phyloP scores from a whole-genome alignment of 2,113 vertebrate genomes.

The Hippocampus abdominalis region DNA sequence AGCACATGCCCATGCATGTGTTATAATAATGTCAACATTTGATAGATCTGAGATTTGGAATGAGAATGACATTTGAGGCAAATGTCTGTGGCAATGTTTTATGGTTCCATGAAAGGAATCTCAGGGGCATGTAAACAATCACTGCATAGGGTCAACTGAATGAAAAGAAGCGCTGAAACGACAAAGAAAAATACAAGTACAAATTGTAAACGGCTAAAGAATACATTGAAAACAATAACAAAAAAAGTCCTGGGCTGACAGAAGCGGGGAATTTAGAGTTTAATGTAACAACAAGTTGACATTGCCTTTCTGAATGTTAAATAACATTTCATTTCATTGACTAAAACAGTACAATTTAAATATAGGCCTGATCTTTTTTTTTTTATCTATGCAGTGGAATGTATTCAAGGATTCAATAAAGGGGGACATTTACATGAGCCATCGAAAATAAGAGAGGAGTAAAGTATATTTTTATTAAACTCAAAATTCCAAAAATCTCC shows the following conservation, averaged over 20 bases:
- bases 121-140: slow-evolving; percentile 7
- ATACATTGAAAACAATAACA: not conserved
- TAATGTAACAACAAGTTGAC: not conserved
- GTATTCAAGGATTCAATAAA: not conserved
- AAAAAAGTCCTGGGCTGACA: not conserved
- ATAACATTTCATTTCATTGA: not conserved
- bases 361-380: not conserved
- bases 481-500: not conserved
- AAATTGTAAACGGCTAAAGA: not conserved
- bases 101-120: not conserved
- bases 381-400: not conserved
- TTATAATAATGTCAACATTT: not conserved
- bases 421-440: not conserved
- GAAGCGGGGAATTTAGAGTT: not conserved
- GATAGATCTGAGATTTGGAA: not conserved
- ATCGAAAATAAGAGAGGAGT: not conserved
- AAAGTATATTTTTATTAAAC: not conserved
- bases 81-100: not conserved
- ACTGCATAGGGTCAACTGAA: not conserved
- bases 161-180: not conserved
- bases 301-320: not conserved
- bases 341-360: not conserved
- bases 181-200: not conserved
- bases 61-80: not conserved
- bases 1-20: not conserved